Conservation (phyloP, 2,888 invertebrate genomes). For the Xanthia icteritia region DNA sequence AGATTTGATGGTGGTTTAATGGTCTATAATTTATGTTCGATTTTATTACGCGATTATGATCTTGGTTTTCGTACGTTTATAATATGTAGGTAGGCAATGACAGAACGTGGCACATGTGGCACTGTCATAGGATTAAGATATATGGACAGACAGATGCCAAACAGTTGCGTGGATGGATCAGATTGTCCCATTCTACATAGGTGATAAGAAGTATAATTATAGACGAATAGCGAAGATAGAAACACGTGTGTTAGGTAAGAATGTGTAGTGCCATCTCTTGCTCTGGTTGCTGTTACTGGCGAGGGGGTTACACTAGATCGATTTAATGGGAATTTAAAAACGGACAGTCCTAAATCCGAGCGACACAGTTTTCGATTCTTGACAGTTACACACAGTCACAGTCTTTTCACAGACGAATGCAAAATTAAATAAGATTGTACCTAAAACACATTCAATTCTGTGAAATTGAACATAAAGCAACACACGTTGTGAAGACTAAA, state of each 20-base stretch:
- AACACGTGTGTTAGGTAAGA: not conserved
- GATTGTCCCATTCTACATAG: slow-evolving; percentile 17
- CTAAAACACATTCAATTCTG: not conserved
- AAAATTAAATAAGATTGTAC: not conserved
- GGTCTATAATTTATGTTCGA: slow-evolving; percentile 6
- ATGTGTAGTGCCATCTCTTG: not conserved
- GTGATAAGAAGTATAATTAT: slow-evolving; percentile 33
- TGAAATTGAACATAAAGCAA: slow-evolving; percentile 1
- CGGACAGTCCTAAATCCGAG: not conserved
- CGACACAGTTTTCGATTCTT: not conserved
- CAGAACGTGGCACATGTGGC: slow-evolving; percentile 19
- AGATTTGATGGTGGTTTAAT: not conserved
- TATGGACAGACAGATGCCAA: slow-evolving; percentile 41
- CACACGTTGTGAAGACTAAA: not conserved
- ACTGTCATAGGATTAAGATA: slow-evolving; percentile 25
- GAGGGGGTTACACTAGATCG: not conserved
- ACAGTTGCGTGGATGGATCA: slow-evolving; percentile 24
- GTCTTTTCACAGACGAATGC: not conserved
- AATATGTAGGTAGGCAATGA: slow-evolving; percentile 10
- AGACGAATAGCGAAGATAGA: slow-evolving; percentile 1
- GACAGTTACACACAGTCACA: not conserved
- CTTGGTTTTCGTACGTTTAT: slow-evolving; percentile 33
- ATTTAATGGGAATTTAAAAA: not conserved
- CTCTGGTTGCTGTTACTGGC: not conserved
- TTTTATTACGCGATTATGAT: slow-evolving; percentile 29